A percentile compares a stretch with the other conserved stretches of the same genome.
These are phyloP conservation scores for Lepilemur ruficaudatus DNA, from an alignment of 2,797 vertebrate species.

Conservation along the genomic window DNA sequence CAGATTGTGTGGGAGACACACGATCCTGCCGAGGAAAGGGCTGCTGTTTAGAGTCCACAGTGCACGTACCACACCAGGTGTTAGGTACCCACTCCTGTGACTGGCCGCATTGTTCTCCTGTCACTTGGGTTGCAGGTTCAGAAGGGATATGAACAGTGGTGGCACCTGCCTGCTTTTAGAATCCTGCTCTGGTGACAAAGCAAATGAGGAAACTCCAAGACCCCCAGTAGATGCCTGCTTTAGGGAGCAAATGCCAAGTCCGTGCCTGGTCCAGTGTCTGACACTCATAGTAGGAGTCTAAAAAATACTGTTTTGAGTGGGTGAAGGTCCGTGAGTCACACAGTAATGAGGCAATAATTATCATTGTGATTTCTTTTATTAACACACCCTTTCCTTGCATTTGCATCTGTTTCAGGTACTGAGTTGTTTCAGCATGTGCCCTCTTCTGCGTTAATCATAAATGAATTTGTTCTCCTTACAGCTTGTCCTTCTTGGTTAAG, in stretches of 20 bases:
- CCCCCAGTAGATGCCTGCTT: background rate
- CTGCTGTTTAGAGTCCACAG: background rate
- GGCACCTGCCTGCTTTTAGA: background rate
- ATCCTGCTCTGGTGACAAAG: background rate
- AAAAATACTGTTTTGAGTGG: background rate
- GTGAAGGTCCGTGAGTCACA: background rate
- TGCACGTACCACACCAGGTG: background rate
- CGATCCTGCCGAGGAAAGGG: background rate
- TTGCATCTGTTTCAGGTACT: background rate
- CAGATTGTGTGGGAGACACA: background rate
- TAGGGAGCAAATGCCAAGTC: background rate
- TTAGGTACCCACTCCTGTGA: background rate
- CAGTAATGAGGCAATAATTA: background rate
- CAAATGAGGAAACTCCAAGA: background rate
- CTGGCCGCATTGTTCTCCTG: background rate
- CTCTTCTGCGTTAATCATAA: background rate
- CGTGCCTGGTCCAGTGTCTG: background rate
- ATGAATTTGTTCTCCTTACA: background rate
- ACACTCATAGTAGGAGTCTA: background rate
- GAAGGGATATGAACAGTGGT: background rate
- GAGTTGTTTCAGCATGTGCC: background rate
- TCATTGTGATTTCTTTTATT: background rate
- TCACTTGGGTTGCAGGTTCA: background rate
- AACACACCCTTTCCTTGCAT: background rate
- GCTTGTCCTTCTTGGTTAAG: background rate